These are phyloP conservation scores for Lycodopsis pacificus DNA, from an alignment of 2,797 vertebrate species.

Conservation along the genomic window DNA sequence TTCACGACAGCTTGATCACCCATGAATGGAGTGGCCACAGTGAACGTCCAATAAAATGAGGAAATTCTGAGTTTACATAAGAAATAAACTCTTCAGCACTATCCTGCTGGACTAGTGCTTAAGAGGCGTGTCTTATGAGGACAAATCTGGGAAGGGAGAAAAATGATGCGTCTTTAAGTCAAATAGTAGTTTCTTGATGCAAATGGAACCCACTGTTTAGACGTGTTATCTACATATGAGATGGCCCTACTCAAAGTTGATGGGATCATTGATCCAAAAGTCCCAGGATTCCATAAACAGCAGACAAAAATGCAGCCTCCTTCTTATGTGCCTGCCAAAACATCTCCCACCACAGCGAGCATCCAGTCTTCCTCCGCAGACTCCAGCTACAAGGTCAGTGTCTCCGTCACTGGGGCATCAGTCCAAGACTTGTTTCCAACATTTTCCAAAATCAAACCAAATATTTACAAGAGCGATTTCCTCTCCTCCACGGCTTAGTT, in stretches of 20 bases:
- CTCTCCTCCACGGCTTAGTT: slow-evolving; percentile 24
- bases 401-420: slow-evolving; percentile 36
- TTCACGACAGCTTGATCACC: background rate
- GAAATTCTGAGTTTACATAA: slow-evolving; percentile 11
- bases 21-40: background rate
- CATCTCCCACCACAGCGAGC: slow-evolving; percentile 55
- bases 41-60: slow-evolving; percentile 9
- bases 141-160: background rate
- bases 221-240: background rate
- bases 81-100: background rate
- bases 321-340: slow-evolving; percentile 48
- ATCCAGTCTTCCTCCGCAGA: slow-evolving; percentile 42
- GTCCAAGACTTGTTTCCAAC: slow-evolving; percentile 54
- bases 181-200: background rate
- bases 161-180: too few relatives aligned
- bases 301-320: slow-evolving; percentile 32
- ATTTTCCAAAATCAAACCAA: slow-evolving; percentile 69
- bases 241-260: slow-evolving; percentile 12
- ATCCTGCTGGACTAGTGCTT: background rate
- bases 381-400: slow-evolving; percentile 60
- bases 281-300: slow-evolving; percentile 37
- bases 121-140: background rate
- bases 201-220: background rate
- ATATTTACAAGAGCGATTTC: slow-evolving; percentile 73
- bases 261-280: slow-evolving; percentile 27